Evolutionary conservation across 2,113 vertebrate species (phyloP), one percentile per base, ranked within the genome.

Genomic region (Eidolon helvum): DNA sequence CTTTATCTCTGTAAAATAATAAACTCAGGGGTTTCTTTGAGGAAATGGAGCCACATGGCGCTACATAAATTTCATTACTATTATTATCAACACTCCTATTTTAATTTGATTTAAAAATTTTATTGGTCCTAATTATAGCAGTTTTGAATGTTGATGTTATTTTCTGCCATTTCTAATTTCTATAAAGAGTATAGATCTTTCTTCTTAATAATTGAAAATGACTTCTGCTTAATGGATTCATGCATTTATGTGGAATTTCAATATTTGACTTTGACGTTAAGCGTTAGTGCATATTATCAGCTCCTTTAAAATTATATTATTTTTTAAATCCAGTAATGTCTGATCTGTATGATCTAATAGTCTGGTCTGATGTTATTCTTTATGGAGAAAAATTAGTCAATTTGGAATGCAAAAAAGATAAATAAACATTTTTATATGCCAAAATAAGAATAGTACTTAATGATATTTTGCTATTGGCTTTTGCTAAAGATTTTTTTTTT

Each of bases 151-250:
- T 98, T 95, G 90, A 98, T 75, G 45, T 83, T 18, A 75, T 94
- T 98, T 96, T 97, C 86, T 97, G 79, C 80, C 95, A 88, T 95
- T 98, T 96, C 97, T 96, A 97, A 95, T 97, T 98, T 98, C 94
- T 98, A 66, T 97, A 97, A 97, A 96, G 57, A 96, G 92, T 5
- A 0, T 59, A 95, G 92, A 96, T 96, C 88, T 97, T 92, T 87
- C 80, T 94, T 97, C 30, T 96, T 92, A 98, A 97, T 97, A 98
- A 98, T 94, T 94, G 91, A 97, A 98, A 98, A 97, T 92, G 97
- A 97, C 59, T 94, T 75, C 78, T 48, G 12, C 96, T 98, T 97
- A 98, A 98, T 97, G 79, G 97, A 96, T 98, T 98, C 82, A 90
- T 24, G 43, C 79, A 26, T 97, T 98, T 57, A 65, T 93, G 87